Evolutionary conservation across 2,113 vertebrate species (phyloP).

Genomic region (Gavialis gangeticus): DNA sequence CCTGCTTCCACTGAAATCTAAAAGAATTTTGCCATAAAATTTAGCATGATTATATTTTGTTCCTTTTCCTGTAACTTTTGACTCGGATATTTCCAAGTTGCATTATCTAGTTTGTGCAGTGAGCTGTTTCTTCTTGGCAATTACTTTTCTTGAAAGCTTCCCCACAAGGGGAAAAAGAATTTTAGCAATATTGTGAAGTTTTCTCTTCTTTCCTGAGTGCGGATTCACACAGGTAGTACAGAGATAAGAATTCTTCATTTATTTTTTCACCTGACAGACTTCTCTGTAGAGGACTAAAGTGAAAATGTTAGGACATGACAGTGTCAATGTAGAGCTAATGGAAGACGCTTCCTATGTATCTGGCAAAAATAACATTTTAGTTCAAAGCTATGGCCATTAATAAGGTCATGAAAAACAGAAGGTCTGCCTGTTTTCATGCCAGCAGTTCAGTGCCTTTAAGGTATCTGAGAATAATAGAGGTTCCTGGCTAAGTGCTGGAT

Average conservation of each 20-base stretch:
- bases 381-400: not conserved
- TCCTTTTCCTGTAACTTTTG: conserved; percentile 19
- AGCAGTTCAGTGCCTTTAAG: not conserved
- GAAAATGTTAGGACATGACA: too few species aligned
- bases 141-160: not conserved
- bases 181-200: not conserved
- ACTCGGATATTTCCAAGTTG: conserved; percentile 56
- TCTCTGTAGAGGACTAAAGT: too few species aligned
- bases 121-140: conserved; percentile 33
- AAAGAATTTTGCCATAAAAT: not conserved
- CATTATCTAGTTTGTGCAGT: conserved; percentile 15
- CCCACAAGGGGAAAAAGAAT: not conserved
- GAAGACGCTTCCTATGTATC: not conserved
- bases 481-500: not conserved
- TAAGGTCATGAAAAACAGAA: too few species aligned
- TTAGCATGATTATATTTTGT: not conserved
- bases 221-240: not conserved
- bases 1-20: conserved; percentile 1
- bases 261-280: not conserved
- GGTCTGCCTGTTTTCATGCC: too few species aligned
- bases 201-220: not conserved
- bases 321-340: not conserved
- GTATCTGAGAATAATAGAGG: not conserved
- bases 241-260: not conserved
- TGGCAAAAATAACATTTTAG: not conserved